Base-by-base conservation (phyloP, 2,113 vertebrate species). In the Pituophis catenifer region DNA sequence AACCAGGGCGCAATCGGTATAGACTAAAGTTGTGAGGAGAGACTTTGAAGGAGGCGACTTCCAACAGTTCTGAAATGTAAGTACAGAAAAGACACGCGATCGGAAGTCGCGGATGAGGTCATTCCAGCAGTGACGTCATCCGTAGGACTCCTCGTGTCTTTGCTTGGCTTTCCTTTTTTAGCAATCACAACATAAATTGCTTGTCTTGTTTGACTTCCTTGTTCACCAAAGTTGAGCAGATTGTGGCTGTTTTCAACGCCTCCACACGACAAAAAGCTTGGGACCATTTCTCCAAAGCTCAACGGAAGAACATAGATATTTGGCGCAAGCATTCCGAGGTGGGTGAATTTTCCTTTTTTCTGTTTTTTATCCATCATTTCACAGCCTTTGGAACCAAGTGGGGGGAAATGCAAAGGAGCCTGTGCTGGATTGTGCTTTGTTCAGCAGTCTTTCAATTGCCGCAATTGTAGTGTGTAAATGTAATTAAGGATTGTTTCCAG, bases 201-300 rank as follows among this genome's bases (percentile, higher is more conserved):
- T 99, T 99, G 98, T 99, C 99, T 99, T 99, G 98, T 99, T 98
- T 98, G 98, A 99, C 98, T 98, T 98, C 98, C 98, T 98, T 98
- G 98, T 98, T 98, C 98, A 98, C 98, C 98, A 98, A 99, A 99
- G 99, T 99, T 98, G 99, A 99, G 98, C 99, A 99, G 99, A 99
- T 99, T 98, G 98, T 98, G 97, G 97, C 98, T 97, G 99, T 99
- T 98, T 99, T 99, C 98, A 98, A 98, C 98, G 99, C 99, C 97
- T 98, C 99, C 97, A 98, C 98, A 98, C 98, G 99, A 98, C 99
- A 99, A 98, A 99, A 99, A 99, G 99, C 99, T 97, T 99, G 99
- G 99, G 99, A 99, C 98, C 99, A 99, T 99, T 99, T 99, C 99
- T 99, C 99, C 97, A 99, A 99, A 99, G 99, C 99, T 95, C 99